These are phyloP conservation scores for Nematostella vectensis DNA, from an alignment of 92 coral and sea anemone species.

Conservation along the genomic window DNA sequence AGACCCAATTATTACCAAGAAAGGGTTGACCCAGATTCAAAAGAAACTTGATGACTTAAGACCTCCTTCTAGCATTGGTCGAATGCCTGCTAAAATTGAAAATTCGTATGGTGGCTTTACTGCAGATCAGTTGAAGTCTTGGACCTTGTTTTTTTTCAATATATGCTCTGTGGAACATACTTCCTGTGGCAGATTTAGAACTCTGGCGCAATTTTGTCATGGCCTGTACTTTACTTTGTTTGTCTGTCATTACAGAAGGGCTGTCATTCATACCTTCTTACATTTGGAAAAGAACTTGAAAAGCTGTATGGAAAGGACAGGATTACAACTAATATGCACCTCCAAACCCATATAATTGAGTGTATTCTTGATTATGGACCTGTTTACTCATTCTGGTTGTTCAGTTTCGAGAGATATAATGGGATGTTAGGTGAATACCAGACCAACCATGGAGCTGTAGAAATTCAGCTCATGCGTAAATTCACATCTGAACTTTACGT, in stretches of 20 bases:
- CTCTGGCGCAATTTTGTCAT: constrained; percentile 46
- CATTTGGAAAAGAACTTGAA: constrained; percentile 11
- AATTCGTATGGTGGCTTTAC: constrained; percentile 51
- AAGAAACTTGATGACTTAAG: constrained; percentile 26
- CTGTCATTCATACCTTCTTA: background rate
- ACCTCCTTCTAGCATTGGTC: constrained; percentile 29
- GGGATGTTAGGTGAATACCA: constrained; percentile 40
- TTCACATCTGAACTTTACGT: constrained; percentile 22
- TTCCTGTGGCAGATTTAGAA: constrained; percentile 15
- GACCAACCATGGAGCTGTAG: constrained; percentile 34
- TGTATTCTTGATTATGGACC: constrained; percentile 37
- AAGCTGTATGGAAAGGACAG: constrained; percentile 16
- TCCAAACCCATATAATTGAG: constrained; percentile 21
- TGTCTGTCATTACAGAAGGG: constrained; percentile 28
- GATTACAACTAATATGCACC: constrained; percentile 37
- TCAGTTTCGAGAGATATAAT: constrained; percentile 53
- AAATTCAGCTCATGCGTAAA: constrained; percentile 42
- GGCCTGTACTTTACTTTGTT: constrained; percentile 32
- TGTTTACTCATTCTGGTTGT: constrained; percentile 51
- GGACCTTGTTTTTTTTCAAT: constrained; percentile 13
- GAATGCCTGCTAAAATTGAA: constrained; percentile 38
- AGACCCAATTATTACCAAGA: constrained; percentile 10
- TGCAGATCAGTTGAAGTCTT: constrained; percentile 54
- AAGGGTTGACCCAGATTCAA: constrained; percentile 13
- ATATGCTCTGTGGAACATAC: constrained; percentile 2